Evolutionary conservation across 2,888 invertebrate species (phyloP), one percentile per base, ranked within the genome.

Genomic region (Sesamia inferens): DNA sequence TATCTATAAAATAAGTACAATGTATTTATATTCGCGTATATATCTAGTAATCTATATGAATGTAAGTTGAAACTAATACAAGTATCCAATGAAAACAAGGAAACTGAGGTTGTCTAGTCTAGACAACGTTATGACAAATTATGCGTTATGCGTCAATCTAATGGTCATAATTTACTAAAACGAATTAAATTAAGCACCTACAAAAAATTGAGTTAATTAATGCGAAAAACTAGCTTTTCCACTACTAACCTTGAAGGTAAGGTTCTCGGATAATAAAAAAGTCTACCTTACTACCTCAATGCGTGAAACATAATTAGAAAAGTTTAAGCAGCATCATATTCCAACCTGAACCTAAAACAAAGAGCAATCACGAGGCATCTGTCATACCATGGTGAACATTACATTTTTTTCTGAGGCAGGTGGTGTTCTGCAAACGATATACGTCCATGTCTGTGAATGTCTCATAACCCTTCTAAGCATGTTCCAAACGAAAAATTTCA

Each of bases 91-190:
- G 72, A 66, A 72, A 77, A 77, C 66, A 61, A 81, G 72, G 68
- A 81, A 77, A 81, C 61, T 58, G 22, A 79, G 72, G 44, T 77
- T 59, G 82, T 81, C 78, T 80, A 73, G 78, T 81, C 80, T 80
- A 77, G 82, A 73, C 78, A 51, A 57, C 63, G 54, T 62, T 55
- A 68, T 72, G 48, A 68, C 59, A 8, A 51, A 66, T 69, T 65
- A 42, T 70, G 31, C 39, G 8, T 22, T 31, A 48, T 72, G 24
- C 39, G 39, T 44, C 39, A 42, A 42, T 22, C 13, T 58, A 47
- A 71, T 66, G 58, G 42, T 63, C 44, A 71, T 71, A 76, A 81
- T 71, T 22, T 67, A 80, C 81, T 58, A 69, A 61, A 13, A 65
- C 5, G 62, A 69, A 59, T 58, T 61, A 31, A 76, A 55, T 68